phyloP scores from a whole-genome alignment of 2,888 invertebrate species.

The Diarsia brunnea region DNA sequence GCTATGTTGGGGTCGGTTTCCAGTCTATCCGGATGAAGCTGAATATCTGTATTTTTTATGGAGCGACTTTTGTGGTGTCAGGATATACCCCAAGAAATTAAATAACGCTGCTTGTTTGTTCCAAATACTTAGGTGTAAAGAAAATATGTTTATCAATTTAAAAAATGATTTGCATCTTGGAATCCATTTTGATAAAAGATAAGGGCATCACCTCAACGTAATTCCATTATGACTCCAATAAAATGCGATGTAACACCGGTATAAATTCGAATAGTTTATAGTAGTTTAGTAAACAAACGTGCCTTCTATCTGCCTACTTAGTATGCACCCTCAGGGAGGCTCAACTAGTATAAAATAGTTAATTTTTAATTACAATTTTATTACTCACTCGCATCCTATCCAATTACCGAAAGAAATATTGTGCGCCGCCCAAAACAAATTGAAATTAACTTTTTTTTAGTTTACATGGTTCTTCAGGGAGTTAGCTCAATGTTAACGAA shows the following conservation, averaged over 20 bases:
- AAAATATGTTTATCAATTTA: neutral
- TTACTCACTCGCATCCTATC: constrained; percentile 87
- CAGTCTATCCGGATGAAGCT: no score
- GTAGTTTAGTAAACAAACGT: constrained; percentile 86
- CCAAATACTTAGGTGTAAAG: neutral
- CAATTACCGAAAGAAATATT: constrained; percentile 88
- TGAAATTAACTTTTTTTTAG: constrained; percentile 70
- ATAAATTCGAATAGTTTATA: constrained; percentile 88
- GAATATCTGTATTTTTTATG: no score
- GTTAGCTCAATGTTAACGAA: neutral
- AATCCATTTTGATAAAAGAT: neutral
- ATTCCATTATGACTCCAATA: constrained; percentile 74
- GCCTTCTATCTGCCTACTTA: constrained; percentile 83
- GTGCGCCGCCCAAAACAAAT: constrained; percentile 74
- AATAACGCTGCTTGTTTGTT: neutral
- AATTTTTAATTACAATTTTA: constrained; percentile 91
- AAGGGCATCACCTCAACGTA: constrained; percentile 45
- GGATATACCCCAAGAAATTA: neutral
- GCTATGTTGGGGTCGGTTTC: no score
- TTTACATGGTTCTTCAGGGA: constrained; percentile 30
- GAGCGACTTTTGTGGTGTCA: neutral
- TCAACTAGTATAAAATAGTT: constrained; percentile 87
- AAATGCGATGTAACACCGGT: constrained; percentile 71
- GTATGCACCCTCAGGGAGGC: constrained; percentile 88
- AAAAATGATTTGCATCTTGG: neutral